Base-by-base conservation (phyloP, 2,888 invertebrate species). In the Aspidiotus destructor region DNA sequence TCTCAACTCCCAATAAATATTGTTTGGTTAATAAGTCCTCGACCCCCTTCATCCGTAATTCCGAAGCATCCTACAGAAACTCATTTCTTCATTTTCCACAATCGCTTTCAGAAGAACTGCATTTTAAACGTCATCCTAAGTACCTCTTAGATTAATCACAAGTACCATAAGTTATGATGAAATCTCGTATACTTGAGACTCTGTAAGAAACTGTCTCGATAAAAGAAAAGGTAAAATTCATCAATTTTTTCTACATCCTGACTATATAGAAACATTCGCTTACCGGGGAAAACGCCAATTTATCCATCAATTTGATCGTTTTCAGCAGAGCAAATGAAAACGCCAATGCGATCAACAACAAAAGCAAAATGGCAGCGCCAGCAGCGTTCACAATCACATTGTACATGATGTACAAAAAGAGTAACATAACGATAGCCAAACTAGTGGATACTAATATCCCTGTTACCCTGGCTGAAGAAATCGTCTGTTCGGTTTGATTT, bases 371-470 rank as follows among this genome's bases (percentile, higher is more conserved):
- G n/a, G 57, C 40, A 17, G 65, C 40, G 13, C 65, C 65, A 28
- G 65, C 65, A 13, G 44, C 28, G 13, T 44, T 58, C 2, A 48
- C 57, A 8, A 48, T 57, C 57, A 65, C 40, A 58, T 65, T 65
- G 44, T 65, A 65, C 41, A 65, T 44, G 8, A 65, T 58, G 42
- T 65, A 65, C 11, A 65, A 42, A 40, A 65, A 65, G 9, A 65
- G 42, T 16, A 65, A 28, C 15, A 58, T 41, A 44, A 65, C 57
- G 7, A 65, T 42, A 7, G 58, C 65, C 17, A 65, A 58, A 65
- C 65, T 57, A 17, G 58, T 58, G 41, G 65, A 58, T 58, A 65
- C 58, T 17, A 65, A 17, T 40, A 65, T 17, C 17, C 57, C 57
- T 40, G 58, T 65, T 17, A 65, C 8, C 48, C 58, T 41, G 7